Conservation (phyloP, 2,888 invertebrate species). For the Harpalus rufipes region DNA sequence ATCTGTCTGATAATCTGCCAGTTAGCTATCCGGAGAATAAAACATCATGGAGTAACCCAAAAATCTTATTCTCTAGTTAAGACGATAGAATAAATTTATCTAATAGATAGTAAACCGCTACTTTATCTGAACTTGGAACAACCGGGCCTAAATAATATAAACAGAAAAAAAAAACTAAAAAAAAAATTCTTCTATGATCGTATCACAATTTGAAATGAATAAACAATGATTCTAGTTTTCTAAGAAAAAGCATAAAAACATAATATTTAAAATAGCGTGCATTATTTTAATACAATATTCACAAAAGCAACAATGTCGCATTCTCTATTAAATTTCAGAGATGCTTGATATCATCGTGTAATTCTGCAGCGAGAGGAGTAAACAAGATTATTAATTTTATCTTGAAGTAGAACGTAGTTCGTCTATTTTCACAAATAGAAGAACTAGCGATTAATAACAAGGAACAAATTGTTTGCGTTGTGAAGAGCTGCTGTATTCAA, state of each 20-base stretch:
- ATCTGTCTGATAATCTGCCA: no score
- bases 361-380: constrained; percentile 26
- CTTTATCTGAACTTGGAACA: no score
- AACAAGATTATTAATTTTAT: constrained; percentile 53
- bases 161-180: no score
- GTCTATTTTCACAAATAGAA: constrained; percentile 31
- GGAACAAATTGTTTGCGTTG: constrained; percentile 47
- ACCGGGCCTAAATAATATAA: no score
- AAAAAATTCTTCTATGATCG: no score
- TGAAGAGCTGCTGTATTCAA: constrained; percentile 14
- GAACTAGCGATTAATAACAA: constrained; percentile 39
- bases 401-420: constrained; percentile 29
- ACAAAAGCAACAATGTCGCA: constrained; percentile 30
- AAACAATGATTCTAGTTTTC: not conserved
- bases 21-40: no score
- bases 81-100: no score
- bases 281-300: constrained; percentile 41
- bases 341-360: constrained; percentile 42
- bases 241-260: constrained; percentile 13
- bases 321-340: constrained; percentile 16
- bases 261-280: constrained; percentile 19
- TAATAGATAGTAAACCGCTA: no score
- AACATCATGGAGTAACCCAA: no score
- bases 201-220: not conserved
- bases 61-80: no score